Evolutionary conservation across 2,113 vertebrate genomes (phyloP), one percentile per base, ranked within the genome.

Genomic region (Perccottus glenii): DNA sequence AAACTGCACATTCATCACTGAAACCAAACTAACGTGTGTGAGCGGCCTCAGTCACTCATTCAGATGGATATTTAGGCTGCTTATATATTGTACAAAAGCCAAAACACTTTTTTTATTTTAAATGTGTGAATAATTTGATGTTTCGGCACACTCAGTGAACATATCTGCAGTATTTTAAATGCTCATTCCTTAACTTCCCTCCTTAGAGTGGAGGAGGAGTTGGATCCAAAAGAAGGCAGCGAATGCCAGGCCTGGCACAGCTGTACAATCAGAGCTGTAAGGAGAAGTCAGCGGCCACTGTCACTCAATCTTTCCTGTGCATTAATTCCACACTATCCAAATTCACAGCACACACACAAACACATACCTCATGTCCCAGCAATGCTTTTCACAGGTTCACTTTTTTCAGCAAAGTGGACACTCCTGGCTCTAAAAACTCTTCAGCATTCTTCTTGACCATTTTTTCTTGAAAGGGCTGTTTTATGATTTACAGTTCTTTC

Each of bases 311-410:
- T 83, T 81, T 56, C 47, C 82, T 65, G 5, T 67, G 81, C 66
- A 73, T 83, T 89, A 88, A 92, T 79, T 11, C 87, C 58, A 83
- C 64, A 88, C 83, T 83, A 86, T 83, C 72, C 83, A 87, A 90
- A 72, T 69, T 60, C 85, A 85, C 64, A 77, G 77, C 86, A 89
- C 86, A 82, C 80, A 63, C 67, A 11, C 69, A 73, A 66, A 82
- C 80, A 65, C 68, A 14, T 72, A 73, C 70, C 66, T 69, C 77
- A 9, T 78, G 72, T 67, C 64, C 51, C 64, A 68, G 73, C 67
- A 56, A 63, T 67, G 69, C 74, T 75, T 89, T 85, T 83, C 81
- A 88, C 83, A 83, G 76, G 75, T 85, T 82, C 53, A 80, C 73
- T 82, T 82, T n/a, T 84, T 80, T 80, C 83, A 83, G 73, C 44